Evolutionary conservation across 1,140 invertebrate genomes (phyloP).

Genomic region (Coboldia fuscipes): DNA sequence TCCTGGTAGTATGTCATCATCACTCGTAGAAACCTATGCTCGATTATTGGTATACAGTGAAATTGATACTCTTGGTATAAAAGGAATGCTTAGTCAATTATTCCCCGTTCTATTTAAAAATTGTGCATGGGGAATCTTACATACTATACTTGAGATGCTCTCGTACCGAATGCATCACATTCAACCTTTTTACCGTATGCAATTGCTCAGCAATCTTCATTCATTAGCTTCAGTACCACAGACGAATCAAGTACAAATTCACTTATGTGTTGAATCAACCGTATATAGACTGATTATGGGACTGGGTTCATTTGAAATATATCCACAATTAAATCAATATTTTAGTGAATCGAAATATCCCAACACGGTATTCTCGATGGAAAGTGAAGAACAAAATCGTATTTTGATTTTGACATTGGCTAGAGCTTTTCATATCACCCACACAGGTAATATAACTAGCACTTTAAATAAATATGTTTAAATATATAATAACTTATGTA

Average conservation of each 20-base stretch:
- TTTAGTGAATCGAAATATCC: slow-evolving; percentile 58
- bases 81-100: slow-evolving; percentile 63
- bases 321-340: slow-evolving; percentile 70
- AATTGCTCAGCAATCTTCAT: slow-evolving; percentile 73
- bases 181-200: slow-evolving; percentile 83
- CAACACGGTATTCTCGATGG: slow-evolving; percentile 57
- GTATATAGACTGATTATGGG: slow-evolving; percentile 78
- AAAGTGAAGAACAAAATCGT: slow-evolving; percentile 87
- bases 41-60: slow-evolving; percentile 85
- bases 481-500: slow-evolving; percentile 11
- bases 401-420: slow-evolving; percentile 83
- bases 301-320: slow-evolving; percentile 76
- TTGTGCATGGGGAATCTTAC: slow-evolving; percentile 84
- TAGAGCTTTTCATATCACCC: slow-evolving; percentile 80
- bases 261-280: slow-evolving; percentile 87
- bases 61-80: slow-evolving; percentile 91
- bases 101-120: slow-evolving; percentile 78
- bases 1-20: slow-evolving; percentile 51
- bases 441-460: slow-evolving; percentile 25
- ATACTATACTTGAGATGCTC: slow-evolving; percentile 91
- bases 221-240: slow-evolving; percentile 73
- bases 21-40: slow-evolving; percentile 87
- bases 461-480: slow-evolving; percentile 4
- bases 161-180: slow-evolving; percentile 90
- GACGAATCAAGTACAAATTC: slow-evolving; percentile 85